Evolutionary conservation across 2,797 vertebrate genomes (phyloP).

Genomic region (Picus viridis): DNA sequence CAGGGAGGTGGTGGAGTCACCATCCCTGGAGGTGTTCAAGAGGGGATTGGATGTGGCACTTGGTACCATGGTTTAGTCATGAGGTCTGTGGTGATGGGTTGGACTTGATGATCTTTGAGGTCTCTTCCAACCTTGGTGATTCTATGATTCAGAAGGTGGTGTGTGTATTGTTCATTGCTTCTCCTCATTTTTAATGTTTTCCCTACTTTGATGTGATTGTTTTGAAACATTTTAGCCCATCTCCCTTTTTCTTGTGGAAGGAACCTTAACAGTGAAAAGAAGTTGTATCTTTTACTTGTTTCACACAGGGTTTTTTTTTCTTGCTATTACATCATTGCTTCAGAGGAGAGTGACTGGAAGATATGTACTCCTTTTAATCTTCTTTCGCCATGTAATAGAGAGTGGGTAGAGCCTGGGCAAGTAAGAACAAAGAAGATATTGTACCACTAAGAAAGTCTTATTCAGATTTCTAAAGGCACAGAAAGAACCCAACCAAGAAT

Average conservation of each 20-base stretch:
- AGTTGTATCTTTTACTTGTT: not conserved
- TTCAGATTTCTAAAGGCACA: not conserved
- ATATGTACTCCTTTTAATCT: conserved; percentile 14
- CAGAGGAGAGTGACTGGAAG: conserved; percentile 34
- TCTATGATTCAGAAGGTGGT: not conserved
- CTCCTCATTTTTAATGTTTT: not conserved
- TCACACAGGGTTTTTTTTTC: not conserved
- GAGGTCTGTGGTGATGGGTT: no score
- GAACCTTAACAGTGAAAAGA: not conserved
- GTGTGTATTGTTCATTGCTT: not conserved
- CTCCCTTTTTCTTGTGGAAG: not conserved
- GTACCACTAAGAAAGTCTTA: conserved; percentile 1
- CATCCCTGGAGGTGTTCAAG: no score
- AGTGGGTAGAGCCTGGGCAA: not conserved
- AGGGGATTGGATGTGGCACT: no score
- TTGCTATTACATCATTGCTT: not conserved
- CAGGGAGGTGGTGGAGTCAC: no score
- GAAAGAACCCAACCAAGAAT: not conserved
- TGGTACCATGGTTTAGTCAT: no score
- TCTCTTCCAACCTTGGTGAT: no score
- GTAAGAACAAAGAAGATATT: conserved; percentile 24
- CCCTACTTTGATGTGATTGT: not conserved
- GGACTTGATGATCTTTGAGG: no score
- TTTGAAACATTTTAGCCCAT: not conserved
- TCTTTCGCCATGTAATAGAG: not conserved